Conservation (phyloP, 2,888 invertebrate genomes). For the Troilus luridus region DNA sequence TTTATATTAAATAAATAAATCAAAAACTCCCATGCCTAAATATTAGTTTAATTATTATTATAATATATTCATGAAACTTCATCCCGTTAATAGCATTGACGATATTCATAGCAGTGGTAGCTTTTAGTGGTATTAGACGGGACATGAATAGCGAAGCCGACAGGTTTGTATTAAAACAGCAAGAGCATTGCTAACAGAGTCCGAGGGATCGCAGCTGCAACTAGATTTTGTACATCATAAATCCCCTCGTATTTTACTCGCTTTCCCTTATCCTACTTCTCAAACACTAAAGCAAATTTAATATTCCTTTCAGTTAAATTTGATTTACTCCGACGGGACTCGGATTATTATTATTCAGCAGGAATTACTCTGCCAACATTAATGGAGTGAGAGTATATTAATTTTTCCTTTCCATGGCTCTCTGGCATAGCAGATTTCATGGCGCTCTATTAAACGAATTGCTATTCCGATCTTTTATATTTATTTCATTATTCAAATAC, state of each 20-base stretch:
- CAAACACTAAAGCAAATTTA: not conserved
- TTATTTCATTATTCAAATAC: not conserved
- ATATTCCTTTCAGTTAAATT: not conserved
- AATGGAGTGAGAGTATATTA: slow-evolving; percentile 1
- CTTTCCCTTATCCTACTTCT: not conserved
- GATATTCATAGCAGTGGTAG: not conserved
- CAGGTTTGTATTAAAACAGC: not conserved
- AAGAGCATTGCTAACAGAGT: not conserved
- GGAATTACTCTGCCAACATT: not conserved
- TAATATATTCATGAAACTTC: not conserved
- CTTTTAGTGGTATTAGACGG: not conserved
- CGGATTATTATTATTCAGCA: not conserved
- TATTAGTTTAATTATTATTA: not conserved
- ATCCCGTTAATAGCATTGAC: not conserved
- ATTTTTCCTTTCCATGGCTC: not conserved
- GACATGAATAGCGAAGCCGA: not conserved
- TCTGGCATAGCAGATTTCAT: not conserved
- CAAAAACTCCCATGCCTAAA: no score
- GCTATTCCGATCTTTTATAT: not conserved
- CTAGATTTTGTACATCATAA: slow-evolving; percentile 4
- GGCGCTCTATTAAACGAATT: not conserved
- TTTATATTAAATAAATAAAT: no score
- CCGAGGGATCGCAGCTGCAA: not conserved
- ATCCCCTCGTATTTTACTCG: not conserved
- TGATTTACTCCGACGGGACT: not conserved